Evolutionary conservation across 2,797 vertebrate genomes (phyloP).

Genomic region (Danio aesculapii): DNA sequence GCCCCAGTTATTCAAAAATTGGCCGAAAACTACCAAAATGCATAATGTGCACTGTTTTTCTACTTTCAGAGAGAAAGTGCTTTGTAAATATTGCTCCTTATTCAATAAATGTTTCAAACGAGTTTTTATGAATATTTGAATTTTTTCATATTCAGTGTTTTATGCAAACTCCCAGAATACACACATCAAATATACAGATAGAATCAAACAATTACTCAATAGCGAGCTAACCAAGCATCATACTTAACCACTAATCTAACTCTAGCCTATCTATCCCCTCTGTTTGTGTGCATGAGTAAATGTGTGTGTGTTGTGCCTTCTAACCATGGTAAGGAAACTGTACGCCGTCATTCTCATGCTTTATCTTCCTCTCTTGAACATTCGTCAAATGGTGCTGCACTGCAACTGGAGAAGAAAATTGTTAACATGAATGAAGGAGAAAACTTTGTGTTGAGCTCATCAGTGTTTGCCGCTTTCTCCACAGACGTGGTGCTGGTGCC

Average conservation of each 20-base stretch:
- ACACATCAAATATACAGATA: background rate
- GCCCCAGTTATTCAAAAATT: too few species aligned
- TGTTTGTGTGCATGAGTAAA: constrained; percentile 57
- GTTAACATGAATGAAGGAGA: constrained; percentile 72
- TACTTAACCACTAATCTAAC: background rate
- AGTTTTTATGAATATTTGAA: too few species aligned
- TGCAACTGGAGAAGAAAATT: constrained; percentile 82
- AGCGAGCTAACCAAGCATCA: background rate
- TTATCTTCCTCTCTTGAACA: constrained; percentile 88
- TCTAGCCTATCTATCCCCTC: background rate
- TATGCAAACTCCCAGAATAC: too few species aligned
- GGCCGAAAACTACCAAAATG: too few species aligned
- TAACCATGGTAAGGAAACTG: constrained; percentile 89
- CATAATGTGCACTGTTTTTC: too few species aligned
- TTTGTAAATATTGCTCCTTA: too few species aligned
- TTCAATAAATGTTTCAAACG: too few species aligned
- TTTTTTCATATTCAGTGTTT: too few species aligned
- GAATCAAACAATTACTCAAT: background rate
- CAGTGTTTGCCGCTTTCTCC: background rate
- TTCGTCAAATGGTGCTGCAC: constrained; percentile 86
- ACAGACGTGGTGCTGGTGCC: background rate
- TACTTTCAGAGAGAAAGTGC: too few species aligned
- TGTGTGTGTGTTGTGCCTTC: constrained; percentile 70
- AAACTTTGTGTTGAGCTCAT: constrained; percentile 6
- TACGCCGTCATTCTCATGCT: constrained; percentile 86